Conservation (phyloP, 2,113 vertebrate genomes). For the Sapajus apella region DNA sequence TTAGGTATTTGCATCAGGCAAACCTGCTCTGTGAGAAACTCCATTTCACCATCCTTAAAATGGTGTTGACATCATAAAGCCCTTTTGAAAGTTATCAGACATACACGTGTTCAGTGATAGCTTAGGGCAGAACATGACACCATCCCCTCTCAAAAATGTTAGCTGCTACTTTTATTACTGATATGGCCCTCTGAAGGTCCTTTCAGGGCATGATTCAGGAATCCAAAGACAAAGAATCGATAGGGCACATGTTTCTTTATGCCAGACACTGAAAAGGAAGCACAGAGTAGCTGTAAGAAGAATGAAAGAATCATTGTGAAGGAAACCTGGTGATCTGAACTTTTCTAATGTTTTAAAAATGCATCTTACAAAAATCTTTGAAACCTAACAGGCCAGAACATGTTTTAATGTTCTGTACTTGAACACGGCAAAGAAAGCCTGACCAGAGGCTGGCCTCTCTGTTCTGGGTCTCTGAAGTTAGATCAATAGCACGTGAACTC, state of each 20-base stretch:
- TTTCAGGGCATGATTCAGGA: neutral
- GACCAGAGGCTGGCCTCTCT: neutral
- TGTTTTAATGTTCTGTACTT: constrained; percentile 11
- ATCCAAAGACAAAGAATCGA: neutral
- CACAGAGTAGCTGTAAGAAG: neutral
- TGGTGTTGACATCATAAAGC: rapidly evolving
- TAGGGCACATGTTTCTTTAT: neutral
- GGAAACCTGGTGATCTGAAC: neutral
- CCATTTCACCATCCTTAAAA: neutral
- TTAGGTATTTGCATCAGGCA: neutral
- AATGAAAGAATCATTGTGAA: neutral
- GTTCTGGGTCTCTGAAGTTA: constrained; percentile 1
- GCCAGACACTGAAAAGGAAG: neutral
- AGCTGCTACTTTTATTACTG: neutral
- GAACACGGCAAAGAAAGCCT: neutral
- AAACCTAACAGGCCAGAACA: neutral
- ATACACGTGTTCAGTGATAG: neutral
- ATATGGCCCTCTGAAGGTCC: neutral
- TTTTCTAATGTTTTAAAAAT: neutral
- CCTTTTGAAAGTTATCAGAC: neutral
- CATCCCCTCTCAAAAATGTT: neutral
- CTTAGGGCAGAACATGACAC: neutral
- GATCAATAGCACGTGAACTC: neutral
- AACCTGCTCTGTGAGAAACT: neutral
- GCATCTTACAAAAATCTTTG: constrained; percentile 45